Conservation (phyloP, 35 echinoderm and acorn worm species). For the Holothuria glaberrima region DNA sequence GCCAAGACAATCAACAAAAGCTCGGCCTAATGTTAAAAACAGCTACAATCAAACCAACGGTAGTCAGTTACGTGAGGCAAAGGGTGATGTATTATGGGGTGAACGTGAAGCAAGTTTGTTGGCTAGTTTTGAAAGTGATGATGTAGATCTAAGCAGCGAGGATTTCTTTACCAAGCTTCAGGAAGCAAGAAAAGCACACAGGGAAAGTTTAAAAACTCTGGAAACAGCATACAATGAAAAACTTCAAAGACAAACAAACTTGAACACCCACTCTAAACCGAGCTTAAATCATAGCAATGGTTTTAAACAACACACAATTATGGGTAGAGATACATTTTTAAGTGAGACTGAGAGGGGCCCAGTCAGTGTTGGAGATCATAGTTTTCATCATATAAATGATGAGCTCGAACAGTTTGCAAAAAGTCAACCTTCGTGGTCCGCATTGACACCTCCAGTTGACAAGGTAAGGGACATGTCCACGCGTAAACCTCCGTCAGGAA, state of each 20-base stretch:
- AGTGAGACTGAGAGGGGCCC: slow-evolving; percentile 66
- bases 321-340: background rate
- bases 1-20: background rate
- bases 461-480: slow-evolving; percentile 92
- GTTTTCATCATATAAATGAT: slow-evolving; percentile 83
- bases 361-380: slow-evolving; percentile 76
- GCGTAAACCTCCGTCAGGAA: slow-evolving; percentile 76
- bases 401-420: slow-evolving; percentile 73
- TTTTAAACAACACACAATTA: background rate
- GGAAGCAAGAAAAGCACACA: slow-evolving; percentile 76
- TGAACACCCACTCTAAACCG: background rate
- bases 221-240: slow-evolving; percentile 84
- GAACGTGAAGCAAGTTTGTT: slow-evolving; percentile 60
- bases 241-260: background rate
- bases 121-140: slow-evolving; percentile 66
- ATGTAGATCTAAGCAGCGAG: slow-evolving; percentile 77
- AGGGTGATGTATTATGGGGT: background rate
- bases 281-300: too few relatives aligned
- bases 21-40: slow-evolving; percentile 16
- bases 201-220: slow-evolving; percentile 67
- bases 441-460: slow-evolving; percentile 66
- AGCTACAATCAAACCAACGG: background rate
- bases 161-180: slow-evolving; percentile 85
- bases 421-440: slow-evolving; percentile 81
- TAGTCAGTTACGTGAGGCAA: background rate